Percentiles rank a stretch among this genome's conserved stretches.
Conservation (phyloP, 2,888 invertebrate genomes). For the Siphlonurus alternatus region DNA sequence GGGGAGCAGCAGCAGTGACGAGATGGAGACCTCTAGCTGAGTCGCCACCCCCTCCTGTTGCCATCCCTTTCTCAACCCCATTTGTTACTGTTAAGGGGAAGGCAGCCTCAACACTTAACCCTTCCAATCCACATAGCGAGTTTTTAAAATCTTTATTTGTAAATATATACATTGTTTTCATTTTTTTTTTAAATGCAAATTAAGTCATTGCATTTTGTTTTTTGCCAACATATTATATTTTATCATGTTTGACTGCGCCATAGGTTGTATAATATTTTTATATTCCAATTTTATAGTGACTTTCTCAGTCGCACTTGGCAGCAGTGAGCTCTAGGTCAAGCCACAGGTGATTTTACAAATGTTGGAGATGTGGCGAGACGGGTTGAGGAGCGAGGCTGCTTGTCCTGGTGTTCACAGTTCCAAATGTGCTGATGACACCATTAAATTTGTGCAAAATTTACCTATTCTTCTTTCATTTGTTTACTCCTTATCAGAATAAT, state of each 20-base stretch:
- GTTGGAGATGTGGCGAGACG: not conserved
- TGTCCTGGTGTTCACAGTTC: not conserved
- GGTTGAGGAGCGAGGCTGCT: not conserved
- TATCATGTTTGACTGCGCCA: not conserved
- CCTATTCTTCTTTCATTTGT: too few species aligned
- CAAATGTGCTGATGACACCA: not conserved
- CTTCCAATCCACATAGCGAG: not conserved
- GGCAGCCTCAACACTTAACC: not conserved
- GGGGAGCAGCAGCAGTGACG: not conserved
- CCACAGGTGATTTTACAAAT: too few species aligned
- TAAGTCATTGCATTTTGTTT: not conserved
- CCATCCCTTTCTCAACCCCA: not conserved
- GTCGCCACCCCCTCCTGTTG: too few species aligned
- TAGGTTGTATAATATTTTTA: not conserved
- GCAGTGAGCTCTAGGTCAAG: too few species aligned
- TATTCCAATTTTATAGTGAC: not conserved
- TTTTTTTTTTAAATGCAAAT: not conserved
- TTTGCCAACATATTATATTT: too few species aligned
- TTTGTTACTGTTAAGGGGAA: not conserved
- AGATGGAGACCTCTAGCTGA: not conserved
- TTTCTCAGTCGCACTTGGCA: too few species aligned
- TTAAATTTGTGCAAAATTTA: too few species aligned
- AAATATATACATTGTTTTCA: not conserved
- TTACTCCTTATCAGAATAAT: too few species aligned
- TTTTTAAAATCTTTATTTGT: not conserved